phyloP scores from a whole-genome alignment of 1,140 invertebrate species.

The Drosophila lini region DNA sequence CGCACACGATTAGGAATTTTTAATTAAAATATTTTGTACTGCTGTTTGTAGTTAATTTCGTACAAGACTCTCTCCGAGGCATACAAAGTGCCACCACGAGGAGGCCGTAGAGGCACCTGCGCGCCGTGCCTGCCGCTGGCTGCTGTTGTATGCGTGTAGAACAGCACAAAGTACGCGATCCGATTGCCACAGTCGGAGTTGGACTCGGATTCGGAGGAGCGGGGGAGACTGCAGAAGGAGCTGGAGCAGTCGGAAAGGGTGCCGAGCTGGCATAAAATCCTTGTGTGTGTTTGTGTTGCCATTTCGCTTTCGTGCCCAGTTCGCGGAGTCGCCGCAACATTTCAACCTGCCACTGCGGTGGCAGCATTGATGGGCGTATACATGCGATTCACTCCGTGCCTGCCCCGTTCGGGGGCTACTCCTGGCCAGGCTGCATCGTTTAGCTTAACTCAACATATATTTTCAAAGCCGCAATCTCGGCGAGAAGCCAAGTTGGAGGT shows the following conservation, averaged over 20 bases:
- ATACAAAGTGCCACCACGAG: slow-evolving; percentile 62
- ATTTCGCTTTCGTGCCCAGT: slow-evolving; percentile 78
- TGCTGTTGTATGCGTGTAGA: slow-evolving; percentile 81
- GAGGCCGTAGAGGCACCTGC: slow-evolving; percentile 72
- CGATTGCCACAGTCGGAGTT: slow-evolving; percentile 69
- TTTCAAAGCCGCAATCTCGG: slow-evolving; percentile 63
- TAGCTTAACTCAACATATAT: slow-evolving; percentile 83
- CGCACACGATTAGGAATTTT: slow-evolving; percentile 84
- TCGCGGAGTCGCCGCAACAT: slow-evolving; percentile 68
- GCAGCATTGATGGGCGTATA: slow-evolving; percentile 82
- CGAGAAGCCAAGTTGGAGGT: slow-evolving; percentile 8
- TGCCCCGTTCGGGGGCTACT: slow-evolving; percentile 36
- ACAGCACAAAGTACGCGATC: slow-evolving; percentile 81
- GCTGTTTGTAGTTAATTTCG: slow-evolving; percentile 83
- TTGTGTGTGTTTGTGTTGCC: slow-evolving; percentile 60
- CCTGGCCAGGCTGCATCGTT: slow-evolving; percentile 63
- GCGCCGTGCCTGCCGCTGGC: slow-evolving; percentile 18
- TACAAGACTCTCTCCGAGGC: slow-evolving; percentile 72
- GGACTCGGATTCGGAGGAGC: slow-evolving; percentile 14
- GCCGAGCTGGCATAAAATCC: slow-evolving; percentile 63
- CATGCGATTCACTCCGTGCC: slow-evolving; percentile 77
- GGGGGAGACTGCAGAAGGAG: background rate
- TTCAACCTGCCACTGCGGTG: slow-evolving; percentile 82
- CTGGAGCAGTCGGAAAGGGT: slow-evolving; percentile 52
- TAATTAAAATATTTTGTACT: slow-evolving; percentile 84